These are phyloP conservation scores for Sabatieria punctata DNA, from an alignment of 2,888 invertebrate genomes.

Conservation along the genomic window DNA sequence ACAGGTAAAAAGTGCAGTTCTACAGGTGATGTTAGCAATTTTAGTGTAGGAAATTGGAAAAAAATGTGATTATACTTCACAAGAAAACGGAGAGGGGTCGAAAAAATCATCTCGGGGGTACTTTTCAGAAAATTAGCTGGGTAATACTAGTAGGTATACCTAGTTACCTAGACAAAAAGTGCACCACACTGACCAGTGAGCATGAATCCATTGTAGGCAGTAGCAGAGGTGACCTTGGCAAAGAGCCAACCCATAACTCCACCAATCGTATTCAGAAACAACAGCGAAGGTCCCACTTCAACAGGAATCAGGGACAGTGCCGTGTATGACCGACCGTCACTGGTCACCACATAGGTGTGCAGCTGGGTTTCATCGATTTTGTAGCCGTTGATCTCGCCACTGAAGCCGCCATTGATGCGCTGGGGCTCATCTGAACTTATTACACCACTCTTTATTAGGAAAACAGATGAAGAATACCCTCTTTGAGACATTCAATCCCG, in stretches of 20 bases:
- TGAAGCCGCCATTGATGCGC: conserved; percentile 71
- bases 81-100: too few species aligned
- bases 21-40: too few species aligned
- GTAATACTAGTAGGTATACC: too few species aligned
- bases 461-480: conserved; percentile 37
- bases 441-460: background rate
- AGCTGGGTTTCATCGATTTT: conserved; percentile 55
- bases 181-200: conserved; percentile 34
- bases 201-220: conserved; percentile 71
- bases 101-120: too few species aligned
- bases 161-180: too few species aligned
- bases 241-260: conserved; percentile 82
- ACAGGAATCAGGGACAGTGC: conserved; percentile 64
- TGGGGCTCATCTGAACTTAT: conserved; percentile 52
- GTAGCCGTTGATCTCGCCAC: conserved; percentile 60
- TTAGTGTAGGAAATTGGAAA: too few species aligned
- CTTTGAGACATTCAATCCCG: conserved; percentile 67
- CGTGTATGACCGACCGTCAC: conserved; percentile 66
- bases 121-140: too few species aligned
- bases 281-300: conserved; percentile 57
- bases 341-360: conserved; percentile 75
- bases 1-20: too few species aligned
- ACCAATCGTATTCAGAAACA: conserved; percentile 64
- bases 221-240: conserved; percentile 53
- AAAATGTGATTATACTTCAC: too few species aligned